Percentiles rank a stretch among this genome's conserved stretches.
phyloP scores from a whole-genome alignment of 2,888 invertebrate genomes.

The Epirrhoe alternata region DNA sequence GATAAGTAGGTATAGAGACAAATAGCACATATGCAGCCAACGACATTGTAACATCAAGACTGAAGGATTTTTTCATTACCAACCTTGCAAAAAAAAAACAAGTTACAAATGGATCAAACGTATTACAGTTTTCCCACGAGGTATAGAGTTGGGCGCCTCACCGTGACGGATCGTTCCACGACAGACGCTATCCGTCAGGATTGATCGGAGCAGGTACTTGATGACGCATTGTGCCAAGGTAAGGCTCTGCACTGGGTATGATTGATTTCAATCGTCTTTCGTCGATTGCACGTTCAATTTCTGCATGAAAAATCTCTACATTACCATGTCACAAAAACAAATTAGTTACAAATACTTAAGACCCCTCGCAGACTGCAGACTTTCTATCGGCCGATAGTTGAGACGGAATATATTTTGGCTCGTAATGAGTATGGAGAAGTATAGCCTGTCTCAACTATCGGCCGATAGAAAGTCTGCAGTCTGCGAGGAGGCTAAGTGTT shows the following conservation, averaged over 20 bases:
- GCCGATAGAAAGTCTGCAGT: too few relatives aligned
- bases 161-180: constrained; percentile 70
- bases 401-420: too few relatives aligned
- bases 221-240: constrained; percentile 34
- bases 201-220: constrained; percentile 54
- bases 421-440: too few relatives aligned
- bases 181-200: constrained; percentile 67
- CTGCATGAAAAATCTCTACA: constrained; percentile 2
- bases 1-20: too few relatives aligned
- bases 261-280: constrained; percentile 18
- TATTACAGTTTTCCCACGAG: constrained; percentile 60
- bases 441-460: too few relatives aligned
- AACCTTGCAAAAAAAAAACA: constrained; percentile 16
- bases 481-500: too few relatives aligned
- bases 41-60: not conserved
- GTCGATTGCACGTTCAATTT: not conserved
- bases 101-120: constrained; percentile 23
- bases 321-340: not conserved
- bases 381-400: too few relatives aligned
- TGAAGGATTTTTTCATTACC: not conserved
- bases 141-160: constrained; percentile 48
- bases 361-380: too few relatives aligned
- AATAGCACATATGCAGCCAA: too few relatives aligned
- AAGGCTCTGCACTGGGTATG: constrained; percentile 19
- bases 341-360: too few relatives aligned